phyloP scores from a whole-genome alignment of 2,113 vertebrate species.

The Apteryx owenii region DNA sequence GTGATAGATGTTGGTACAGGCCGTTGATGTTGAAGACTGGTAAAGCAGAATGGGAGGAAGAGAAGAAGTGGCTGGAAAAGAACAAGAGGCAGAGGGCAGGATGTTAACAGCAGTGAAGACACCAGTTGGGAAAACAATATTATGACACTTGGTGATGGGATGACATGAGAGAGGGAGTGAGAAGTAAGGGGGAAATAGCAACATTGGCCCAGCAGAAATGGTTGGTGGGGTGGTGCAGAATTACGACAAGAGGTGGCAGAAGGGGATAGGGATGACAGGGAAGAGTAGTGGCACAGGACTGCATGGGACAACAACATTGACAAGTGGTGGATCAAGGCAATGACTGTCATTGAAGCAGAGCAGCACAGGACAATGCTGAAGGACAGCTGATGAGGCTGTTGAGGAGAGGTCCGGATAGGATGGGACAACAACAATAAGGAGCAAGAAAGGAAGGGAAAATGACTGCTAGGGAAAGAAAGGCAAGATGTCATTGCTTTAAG shows the following conservation, averaged over 20 bases:
- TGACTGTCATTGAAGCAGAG: not conserved
- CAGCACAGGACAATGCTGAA: not conserved
- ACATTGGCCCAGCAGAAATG: not conserved
- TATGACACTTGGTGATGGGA: not conserved
- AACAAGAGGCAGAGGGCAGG: not conserved
- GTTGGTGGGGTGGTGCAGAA: accelerated
- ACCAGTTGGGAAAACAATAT: not conserved
- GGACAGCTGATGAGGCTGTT: not conserved
- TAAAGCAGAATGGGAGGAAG: not conserved
- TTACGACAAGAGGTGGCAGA: not conserved
- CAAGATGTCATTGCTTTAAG: not conserved
- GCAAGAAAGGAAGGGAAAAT: not conserved
- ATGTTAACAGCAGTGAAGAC: not conserved
- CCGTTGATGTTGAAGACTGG: not conserved
- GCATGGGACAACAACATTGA: not conserved
- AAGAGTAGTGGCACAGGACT: not conserved
- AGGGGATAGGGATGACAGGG: not conserved
- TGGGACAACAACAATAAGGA: not conserved
- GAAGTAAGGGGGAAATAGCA: not conserved
- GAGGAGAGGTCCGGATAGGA: not conserved
- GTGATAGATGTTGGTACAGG: not conserved
- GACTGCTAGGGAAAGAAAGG: not conserved
- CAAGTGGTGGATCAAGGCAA: not conserved
- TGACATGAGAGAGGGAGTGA: not conserved
- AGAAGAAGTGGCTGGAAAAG: not conserved